Evolutionary conservation across 2,797 vertebrate genomes (phyloP).

Genomic region (Momotus momota): DNA sequence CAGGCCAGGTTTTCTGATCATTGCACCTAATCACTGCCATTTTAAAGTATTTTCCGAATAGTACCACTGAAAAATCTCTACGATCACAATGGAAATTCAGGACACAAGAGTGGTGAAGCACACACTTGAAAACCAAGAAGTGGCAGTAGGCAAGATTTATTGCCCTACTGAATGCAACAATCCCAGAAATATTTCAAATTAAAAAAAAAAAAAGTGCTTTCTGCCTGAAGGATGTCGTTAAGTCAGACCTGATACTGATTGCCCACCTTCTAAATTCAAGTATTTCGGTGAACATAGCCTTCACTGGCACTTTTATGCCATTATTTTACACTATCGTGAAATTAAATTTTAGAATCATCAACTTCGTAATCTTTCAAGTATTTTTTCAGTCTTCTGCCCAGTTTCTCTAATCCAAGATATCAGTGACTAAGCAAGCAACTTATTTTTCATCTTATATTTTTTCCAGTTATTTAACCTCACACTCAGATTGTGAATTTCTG

Average conservation of each 20-base stretch:
- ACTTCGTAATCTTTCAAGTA: neutral
- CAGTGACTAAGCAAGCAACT: neutral
- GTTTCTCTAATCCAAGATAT: neutral
- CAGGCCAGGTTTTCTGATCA: neutral
- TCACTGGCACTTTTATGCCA: neutral
- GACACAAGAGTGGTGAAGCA: neutral
- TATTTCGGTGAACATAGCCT: neutral
- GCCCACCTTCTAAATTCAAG: neutral
- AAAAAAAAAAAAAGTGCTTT: no score
- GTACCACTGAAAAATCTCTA: neutral
- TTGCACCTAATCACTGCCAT: neutral
- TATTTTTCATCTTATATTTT: neutral
- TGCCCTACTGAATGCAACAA: neutral
- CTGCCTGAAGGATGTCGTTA: no score
- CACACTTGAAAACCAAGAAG: fast-evolving
- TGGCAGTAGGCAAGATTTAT: neutral
- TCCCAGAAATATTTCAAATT: neutral
- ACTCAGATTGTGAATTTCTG: neutral
- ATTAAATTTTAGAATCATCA: neutral
- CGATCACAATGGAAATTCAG: neutral
- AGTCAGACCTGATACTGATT: neutral
- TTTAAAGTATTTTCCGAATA: neutral
- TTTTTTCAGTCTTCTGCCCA: neutral
- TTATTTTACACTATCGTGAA: neutral
- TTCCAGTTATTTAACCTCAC: neutral